These are phyloP conservation scores for Pseudochaenichthys georgianus DNA, from an alignment of 2,797 vertebrate genomes.

Conservation along the genomic window DNA sequence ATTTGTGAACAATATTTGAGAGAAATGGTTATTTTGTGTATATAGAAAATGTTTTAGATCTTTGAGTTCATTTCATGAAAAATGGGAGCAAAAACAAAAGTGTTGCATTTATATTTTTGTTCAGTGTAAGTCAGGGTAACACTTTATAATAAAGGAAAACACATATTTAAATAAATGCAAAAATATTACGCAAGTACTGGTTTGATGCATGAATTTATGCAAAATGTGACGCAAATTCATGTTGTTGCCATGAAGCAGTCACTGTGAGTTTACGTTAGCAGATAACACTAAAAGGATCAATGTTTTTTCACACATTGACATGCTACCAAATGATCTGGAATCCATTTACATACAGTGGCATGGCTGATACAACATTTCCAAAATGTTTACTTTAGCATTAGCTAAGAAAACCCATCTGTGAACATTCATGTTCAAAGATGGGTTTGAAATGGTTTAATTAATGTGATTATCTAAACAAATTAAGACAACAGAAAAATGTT, in stretches of 20 bases:
- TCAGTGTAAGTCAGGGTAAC: background rate
- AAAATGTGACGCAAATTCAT: background rate
- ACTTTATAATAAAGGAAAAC: constrained; percentile 36
- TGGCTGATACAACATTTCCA: background rate
- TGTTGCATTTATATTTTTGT: no score
- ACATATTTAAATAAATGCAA: background rate
- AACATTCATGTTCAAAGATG: background rate
- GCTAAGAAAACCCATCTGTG: background rate
- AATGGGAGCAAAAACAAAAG: no score
- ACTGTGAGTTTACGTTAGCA: background rate
- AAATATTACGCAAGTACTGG: background rate
- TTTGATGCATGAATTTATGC: background rate
- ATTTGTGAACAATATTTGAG: no score
- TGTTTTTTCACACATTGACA: background rate
- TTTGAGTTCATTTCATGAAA: no score
- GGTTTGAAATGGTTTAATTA: background rate
- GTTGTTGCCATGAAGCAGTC: background rate
- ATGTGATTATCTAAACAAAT: background rate
- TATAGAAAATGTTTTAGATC: no score
- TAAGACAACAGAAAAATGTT: background rate
- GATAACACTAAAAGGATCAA: background rate
- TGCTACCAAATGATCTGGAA: background rate
- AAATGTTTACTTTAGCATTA: background rate
- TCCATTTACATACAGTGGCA: background rate
- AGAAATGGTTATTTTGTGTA: no score